Percentiles rank a stretch among this genome's conserved stretches.
These are phyloP conservation scores for Zeugodacus cucurbitae DNA, from an alignment of 1,140 invertebrate genomes.

Conservation along the genomic window DNA sequence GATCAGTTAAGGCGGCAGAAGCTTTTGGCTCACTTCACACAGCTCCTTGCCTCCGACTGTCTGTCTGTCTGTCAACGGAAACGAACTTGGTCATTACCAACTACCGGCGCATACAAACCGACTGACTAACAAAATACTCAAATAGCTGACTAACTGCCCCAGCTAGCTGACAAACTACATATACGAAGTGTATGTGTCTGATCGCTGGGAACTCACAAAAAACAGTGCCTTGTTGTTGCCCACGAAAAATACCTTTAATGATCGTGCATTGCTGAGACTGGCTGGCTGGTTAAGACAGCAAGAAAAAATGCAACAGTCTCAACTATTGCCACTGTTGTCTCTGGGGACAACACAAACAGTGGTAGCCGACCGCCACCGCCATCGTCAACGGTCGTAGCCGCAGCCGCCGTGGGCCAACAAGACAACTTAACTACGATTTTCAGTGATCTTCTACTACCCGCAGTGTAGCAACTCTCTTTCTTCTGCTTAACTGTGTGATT, in stretches of 20 bases:
- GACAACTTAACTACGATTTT: conserved; percentile 22
- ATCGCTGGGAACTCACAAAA: neutral
- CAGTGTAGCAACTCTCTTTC: neutral
- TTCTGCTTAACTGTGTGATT: neutral
- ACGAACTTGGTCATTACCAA: neutral
- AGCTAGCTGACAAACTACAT: neutral
- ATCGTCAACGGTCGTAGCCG: neutral
- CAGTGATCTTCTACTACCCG: neutral
- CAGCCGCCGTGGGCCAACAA: neutral
- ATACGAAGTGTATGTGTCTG: neutral
- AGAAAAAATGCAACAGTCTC: conserved; percentile 2
- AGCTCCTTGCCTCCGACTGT: neutral
- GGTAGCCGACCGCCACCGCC: neutral
- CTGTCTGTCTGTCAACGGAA: neutral
- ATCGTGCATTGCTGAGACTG: neutral
- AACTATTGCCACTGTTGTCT: neutral
- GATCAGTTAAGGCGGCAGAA: neutral
- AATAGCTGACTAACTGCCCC: conserved; percentile 17
- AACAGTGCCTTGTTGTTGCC: neutral
- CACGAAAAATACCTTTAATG: conserved; percentile 35
- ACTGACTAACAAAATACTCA: conserved; percentile 4
- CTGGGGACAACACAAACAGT: neutral
- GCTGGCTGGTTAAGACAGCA: neutral
- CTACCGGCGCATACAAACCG: neutral
- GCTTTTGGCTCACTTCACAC: neutral